A percentile compares a stretch with the other conserved stretches of the same genome.
Conservation (phyloP, 2,113 vertebrate species). For the Colius striatus region DNA sequence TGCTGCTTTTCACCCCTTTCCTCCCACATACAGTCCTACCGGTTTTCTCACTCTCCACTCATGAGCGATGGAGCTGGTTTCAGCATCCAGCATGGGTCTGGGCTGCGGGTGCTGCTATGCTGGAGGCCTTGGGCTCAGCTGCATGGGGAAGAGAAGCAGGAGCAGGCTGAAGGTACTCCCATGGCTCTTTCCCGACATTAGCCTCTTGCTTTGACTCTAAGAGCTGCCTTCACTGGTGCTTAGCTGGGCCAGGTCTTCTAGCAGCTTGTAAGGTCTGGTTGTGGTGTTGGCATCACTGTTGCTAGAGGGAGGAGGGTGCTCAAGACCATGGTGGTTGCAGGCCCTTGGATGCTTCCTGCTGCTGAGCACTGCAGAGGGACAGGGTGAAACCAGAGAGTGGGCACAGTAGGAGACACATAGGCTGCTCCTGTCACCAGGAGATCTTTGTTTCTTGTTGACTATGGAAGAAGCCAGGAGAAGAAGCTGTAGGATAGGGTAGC, state of each 20-base stretch:
- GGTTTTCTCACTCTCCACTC: neutral
- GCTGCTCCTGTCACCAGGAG: neutral
- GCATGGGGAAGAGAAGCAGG: neutral
- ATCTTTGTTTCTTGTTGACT: neutral
- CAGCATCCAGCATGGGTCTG: rapidly evolving
- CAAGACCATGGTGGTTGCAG: rapidly evolving
- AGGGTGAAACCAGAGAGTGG: neutral
- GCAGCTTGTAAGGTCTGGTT: neutral
- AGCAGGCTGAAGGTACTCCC: neutral
- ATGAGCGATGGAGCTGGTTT: neutral
- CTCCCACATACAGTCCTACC: neutral
- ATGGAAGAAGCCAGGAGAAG: neutral
- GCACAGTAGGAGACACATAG: neutral
- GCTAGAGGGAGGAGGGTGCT: neutral
- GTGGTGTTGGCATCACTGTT: neutral
- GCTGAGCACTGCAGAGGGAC: neutral
- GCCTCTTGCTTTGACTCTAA: neutral
- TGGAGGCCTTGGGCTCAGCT: neutral
- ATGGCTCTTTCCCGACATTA: neutral
- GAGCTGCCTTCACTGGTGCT: neutral
- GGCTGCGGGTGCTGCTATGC: neutral
- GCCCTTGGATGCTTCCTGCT: neutral
- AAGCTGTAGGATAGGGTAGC: neutral
- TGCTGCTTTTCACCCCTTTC: neutral
- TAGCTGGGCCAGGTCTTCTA: neutral